These are phyloP conservation scores for Morone chrysops DNA, from an alignment of 2,113 vertebrate genomes.

Conservation along the genomic window DNA sequence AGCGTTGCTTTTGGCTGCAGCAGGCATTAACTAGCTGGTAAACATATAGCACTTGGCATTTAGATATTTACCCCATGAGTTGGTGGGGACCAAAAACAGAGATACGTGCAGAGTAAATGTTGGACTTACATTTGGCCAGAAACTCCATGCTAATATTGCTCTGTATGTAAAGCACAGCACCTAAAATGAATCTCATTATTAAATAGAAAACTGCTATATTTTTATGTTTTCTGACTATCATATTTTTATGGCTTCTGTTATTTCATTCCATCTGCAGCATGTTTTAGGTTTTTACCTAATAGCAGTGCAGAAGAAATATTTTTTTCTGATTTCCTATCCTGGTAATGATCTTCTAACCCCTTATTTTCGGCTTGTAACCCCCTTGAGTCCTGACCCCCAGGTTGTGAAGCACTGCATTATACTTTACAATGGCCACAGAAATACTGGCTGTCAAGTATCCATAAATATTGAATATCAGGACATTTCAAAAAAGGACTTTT, in stretches of 20 bases:
- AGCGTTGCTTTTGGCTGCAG: too few species aligned
- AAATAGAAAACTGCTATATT: not conserved
- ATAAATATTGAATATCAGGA: conserved; percentile 2
- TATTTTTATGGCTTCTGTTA: not conserved
- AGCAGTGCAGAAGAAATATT: not conserved
- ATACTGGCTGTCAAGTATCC: not conserved
- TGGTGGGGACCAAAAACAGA: too few species aligned
- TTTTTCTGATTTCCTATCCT: not conserved
- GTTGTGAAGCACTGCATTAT: not conserved
- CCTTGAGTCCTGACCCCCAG: not conserved
- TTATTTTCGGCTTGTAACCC: not conserved
- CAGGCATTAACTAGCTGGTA: too few species aligned
- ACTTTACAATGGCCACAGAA: not conserved
- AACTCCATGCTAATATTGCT: too few species aligned
- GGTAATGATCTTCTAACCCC: not conserved
- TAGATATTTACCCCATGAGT: too few species aligned
- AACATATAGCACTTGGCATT: too few species aligned
- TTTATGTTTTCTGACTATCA: not conserved
- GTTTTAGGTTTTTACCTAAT: not conserved
- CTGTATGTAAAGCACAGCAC: too few species aligned
- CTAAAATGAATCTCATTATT: not conserved
- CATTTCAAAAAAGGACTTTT: not conserved
- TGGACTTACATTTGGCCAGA: too few species aligned
- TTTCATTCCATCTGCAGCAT: not conserved
- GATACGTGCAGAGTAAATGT: too few species aligned